Evolutionary conservation across 1,140 invertebrate species (phyloP), one percentile per base, ranked within the genome.

Genomic region (Ceratitis capitata): DNA sequence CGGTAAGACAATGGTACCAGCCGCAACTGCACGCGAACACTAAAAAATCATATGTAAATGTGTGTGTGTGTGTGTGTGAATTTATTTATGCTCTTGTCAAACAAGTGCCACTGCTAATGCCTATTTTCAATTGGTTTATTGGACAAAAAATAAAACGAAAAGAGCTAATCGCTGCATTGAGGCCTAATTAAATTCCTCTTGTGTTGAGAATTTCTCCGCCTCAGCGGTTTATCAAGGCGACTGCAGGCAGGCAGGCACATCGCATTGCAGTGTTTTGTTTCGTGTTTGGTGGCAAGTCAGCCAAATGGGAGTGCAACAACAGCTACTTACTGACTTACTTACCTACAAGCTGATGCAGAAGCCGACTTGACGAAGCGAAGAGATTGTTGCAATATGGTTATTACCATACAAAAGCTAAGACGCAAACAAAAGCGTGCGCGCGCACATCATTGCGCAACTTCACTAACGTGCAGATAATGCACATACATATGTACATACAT

Each of bases 151-250:
- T 39, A 39, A 39, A 39, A 39, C 61, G 39, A 69, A 69, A 69
- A 12, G 39, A 69, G 32, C 2, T 69, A 69, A 69, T 3, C 39
- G 61, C 39, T 69, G 32, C 61, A 35, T 39, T 39, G 61, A 69
- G 32, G 61, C 16, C 61, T 69, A 69, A 69, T 69, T 69, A 69
- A 69, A 19, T 69, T 69, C 61, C 61, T 32, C 10, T 39, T 69
- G 61, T 39, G 61, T 32, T 39, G 61, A 69, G 61, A 69, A 69
- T 69, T 35, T 69, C 12, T 69, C 5, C n/a, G n/a, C n/a, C n/a
- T 19, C 61, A 35, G 5, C 1, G 14, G 14, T 39, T 32, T 19
- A 39, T 32, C 61, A 32, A 16, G 26, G 32, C 61, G 61, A 35
- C 61, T 69, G 29, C 61, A 35, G 16, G 14, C 61, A 7, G n/a